A percentile compares a stretch with the other conserved stretches of the same genome.
phyloP scores from a whole-genome alignment of 1,140 invertebrate species.

The Neodiprion pinetum region DNA sequence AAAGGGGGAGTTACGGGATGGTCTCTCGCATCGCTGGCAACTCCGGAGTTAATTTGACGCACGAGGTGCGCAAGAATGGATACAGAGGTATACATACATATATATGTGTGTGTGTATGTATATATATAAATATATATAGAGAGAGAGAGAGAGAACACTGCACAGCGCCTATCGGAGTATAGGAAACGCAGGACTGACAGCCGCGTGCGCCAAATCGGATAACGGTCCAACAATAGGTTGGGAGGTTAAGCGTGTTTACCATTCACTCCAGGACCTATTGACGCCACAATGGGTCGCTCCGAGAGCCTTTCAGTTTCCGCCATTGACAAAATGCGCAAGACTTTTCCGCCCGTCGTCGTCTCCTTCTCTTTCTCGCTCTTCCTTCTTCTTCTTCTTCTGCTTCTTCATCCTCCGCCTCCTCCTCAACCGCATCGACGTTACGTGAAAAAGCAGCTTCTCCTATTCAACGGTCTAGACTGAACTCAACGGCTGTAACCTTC shows the following conservation, averaged over 20 bases:
- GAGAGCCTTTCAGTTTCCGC: constrained; percentile 51
- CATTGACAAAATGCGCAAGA: constrained; percentile 16
- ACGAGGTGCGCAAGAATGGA: too few relatives aligned
- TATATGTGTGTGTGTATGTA: too few relatives aligned
- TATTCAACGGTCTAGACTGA: not conserved
- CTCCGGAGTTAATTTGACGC: too few relatives aligned
- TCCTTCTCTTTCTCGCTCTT: not conserved
- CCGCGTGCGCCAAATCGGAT: constrained; percentile 55
- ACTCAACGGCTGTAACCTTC: constrained; percentile 3
- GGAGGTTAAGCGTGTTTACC: constrained; percentile 61
- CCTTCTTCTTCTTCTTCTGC: constrained; percentile 5
- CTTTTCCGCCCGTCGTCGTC: not conserved
- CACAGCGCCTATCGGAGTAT: too few relatives aligned
- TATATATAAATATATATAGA: too few relatives aligned
- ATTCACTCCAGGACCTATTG: constrained; percentile 58
- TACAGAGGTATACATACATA: too few relatives aligned
- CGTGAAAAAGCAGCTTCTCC: not conserved
- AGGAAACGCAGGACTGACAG: constrained; percentile 11
- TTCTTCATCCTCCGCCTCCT: too few relatives aligned
- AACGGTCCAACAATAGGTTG: constrained; percentile 55
- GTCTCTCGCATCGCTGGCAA: too few relatives aligned
- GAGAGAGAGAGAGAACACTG: too few relatives aligned
- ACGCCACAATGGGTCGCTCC: constrained; percentile 50
- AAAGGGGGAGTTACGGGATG: too few relatives aligned
- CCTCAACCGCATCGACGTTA: not conserved